A percentile compares a stretch with the other conserved stretches of the same genome.
These are phyloP conservation scores for Trichopoda pennipes DNA, from an alignment of 2,888 invertebrate species.

Conservation along the genomic window DNA sequence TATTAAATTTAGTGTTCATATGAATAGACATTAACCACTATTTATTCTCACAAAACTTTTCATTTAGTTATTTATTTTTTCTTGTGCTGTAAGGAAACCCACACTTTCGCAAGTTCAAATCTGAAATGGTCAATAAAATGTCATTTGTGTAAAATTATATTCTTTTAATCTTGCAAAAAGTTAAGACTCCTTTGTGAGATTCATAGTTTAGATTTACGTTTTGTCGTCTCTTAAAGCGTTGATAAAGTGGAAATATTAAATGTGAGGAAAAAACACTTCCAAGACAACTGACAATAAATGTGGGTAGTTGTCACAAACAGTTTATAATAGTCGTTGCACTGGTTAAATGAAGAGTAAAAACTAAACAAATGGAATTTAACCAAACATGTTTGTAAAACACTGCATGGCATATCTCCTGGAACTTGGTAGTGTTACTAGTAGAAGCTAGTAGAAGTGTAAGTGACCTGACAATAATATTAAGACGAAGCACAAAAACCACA, in stretches of 20 bases:
- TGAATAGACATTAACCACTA: neutral
- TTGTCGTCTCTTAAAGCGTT: conserved; percentile 40
- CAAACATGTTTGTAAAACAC: conserved; percentile 59
- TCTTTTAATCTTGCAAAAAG: conserved; percentile 54
- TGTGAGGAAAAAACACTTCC: conserved; percentile 39
- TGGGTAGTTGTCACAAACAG: conserved; percentile 67
- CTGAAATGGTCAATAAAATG: conserved; percentile 72
- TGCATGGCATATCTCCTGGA: conserved; percentile 31
- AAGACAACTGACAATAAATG: conserved; percentile 61
- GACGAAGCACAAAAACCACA: conserved; percentile 15
- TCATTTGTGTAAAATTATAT: conserved; percentile 69
- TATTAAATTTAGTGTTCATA: neutral
- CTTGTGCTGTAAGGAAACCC: neutral
- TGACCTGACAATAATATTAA: conserved; percentile 43
- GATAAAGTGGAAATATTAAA: conserved; percentile 45
- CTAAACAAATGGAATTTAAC: conserved; percentile 55
- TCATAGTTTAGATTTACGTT: conserved; percentile 46
- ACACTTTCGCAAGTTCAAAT: conserved; percentile 53
- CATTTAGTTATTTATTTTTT: neutral
- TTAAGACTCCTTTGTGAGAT: conserved; percentile 55
- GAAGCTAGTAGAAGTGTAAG: conserved; percentile 1
- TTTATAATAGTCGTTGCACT: conserved; percentile 58
- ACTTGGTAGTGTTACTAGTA: conserved; percentile 11
- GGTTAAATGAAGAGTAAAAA: conserved; percentile 12
- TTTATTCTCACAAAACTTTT: neutral